Evolutionary conservation across 2,888 invertebrate species (phyloP).

Genomic region (Digitonthophagus gazella): DNA sequence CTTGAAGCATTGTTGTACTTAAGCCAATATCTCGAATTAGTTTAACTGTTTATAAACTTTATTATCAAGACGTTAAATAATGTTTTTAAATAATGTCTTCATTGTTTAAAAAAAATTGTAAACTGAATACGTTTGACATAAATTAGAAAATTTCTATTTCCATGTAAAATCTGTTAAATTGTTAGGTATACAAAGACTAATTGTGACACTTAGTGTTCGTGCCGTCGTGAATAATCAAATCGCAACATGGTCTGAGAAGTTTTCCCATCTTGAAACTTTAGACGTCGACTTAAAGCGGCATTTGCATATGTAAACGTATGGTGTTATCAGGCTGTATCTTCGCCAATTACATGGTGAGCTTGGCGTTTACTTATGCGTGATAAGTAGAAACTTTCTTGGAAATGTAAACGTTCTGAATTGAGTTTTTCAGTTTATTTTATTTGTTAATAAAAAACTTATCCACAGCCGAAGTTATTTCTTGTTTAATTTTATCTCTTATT

Average conservation of each 20-base stretch:
- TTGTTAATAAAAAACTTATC: too few species aligned
- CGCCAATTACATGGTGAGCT: background rate
- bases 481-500: too few species aligned
- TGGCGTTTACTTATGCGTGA: background rate
- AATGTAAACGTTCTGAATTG: background rate
- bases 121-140: too few species aligned
- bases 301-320: background rate
- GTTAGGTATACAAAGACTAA: background rate
- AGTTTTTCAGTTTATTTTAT: too few species aligned
- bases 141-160: background rate
- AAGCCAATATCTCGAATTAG: background rate
- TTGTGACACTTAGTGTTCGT: background rate
- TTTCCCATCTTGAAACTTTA: background rate
- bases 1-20: background rate
- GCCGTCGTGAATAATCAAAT: background rate
- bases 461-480: too few species aligned
- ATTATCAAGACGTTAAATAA: too few species aligned
- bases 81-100: too few species aligned
- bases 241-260: too few species aligned
- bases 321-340: background rate
- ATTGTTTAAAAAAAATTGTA: too few species aligned
- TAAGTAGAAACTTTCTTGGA: background rate
- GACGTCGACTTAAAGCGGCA: background rate
- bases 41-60: background rate
- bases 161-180: background rate